These are phyloP conservation scores for Psilopogon haemacephalus DNA, from an alignment of 2,113 vertebrate species.

Conservation along the genomic window DNA sequence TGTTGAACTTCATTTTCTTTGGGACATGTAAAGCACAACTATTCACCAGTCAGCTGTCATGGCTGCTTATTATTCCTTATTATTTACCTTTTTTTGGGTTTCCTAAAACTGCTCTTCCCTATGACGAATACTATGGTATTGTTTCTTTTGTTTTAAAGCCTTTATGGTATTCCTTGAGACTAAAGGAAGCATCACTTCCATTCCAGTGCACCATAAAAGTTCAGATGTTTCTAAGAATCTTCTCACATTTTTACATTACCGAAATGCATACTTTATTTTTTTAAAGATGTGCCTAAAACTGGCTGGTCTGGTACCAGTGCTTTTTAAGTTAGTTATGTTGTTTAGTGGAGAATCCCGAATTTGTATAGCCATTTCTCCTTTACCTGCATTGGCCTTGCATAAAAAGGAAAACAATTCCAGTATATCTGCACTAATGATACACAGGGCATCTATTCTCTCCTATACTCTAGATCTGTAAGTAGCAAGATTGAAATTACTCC, in stretches of 20 bases:
- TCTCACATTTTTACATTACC: background rate
- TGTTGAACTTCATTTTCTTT: conserved; percentile 37
- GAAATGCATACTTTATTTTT: conserved; percentile 27
- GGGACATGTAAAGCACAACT: conserved; percentile 68
- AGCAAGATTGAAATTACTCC: background rate
- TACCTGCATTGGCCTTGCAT: conserved; percentile 54
- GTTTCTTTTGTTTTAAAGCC: background rate
- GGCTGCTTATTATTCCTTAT: conserved; percentile 60
- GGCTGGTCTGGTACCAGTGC: conserved; percentile 67
- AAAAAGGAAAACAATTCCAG: background rate
- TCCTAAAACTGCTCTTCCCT: conserved; percentile 42
- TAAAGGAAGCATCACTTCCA: conserved; percentile 37
- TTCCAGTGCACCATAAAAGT: conserved; percentile 36
- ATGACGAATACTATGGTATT: conserved; percentile 26
- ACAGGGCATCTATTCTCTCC: conserved; percentile 7
- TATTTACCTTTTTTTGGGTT: conserved; percentile 46
- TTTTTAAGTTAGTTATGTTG: conserved; percentile 46
- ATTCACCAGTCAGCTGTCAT: conserved; percentile 40
- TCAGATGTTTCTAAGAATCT: conserved; percentile 15
- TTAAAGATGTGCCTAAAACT: conserved; percentile 66
- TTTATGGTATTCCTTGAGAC: conserved; percentile 43
- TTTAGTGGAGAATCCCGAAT: conserved; percentile 13
- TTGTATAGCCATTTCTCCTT: conserved; percentile 51
- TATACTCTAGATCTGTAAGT: background rate
- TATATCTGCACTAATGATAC: background rate